Evolutionary conservation across 2,797 vertebrate genomes (phyloP).

Genomic region (Falco novaeseelandiae): DNA sequence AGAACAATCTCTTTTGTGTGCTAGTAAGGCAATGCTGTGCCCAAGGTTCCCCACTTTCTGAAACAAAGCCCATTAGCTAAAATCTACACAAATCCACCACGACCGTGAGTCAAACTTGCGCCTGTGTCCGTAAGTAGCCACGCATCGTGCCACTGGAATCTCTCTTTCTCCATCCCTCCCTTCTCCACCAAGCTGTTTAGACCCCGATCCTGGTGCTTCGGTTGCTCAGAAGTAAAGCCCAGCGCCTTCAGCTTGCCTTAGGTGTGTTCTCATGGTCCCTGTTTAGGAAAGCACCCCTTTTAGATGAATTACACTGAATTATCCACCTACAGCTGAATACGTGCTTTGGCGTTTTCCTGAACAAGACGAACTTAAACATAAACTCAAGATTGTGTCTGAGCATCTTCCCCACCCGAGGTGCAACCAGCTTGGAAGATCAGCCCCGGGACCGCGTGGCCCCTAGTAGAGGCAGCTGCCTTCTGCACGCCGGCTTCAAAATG

Average conservation of each 20-base stretch:
- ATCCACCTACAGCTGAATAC: neutral
- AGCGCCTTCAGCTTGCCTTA: neutral
- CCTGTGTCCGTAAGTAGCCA: neutral
- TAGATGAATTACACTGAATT: neutral
- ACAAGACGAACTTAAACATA: neutral
- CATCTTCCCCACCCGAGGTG: neutral
- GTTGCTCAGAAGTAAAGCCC: neutral
- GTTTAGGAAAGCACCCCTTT: neutral
- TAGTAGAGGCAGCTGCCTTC: neutral
- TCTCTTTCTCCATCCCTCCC: neutral
- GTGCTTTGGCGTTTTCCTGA: slow-evolving; percentile 5
- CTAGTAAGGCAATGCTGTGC: fast-evolving
- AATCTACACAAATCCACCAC: neutral
- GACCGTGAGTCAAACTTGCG: fast-evolving
- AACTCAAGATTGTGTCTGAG: neutral
- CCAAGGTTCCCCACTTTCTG: neutral
- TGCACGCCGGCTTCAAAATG: neutral
- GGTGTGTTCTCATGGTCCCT: neutral
- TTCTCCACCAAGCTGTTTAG: neutral
- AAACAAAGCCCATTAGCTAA: neutral
- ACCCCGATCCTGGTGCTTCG: neutral
- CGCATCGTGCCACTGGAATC: neutral
- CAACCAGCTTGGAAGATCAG: neutral
- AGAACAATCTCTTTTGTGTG: neutral
- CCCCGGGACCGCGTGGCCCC: neutral